Evolutionary conservation across 2,797 vertebrate species (phyloP), one percentile per base, ranked within the genome.

Genomic region (Morelia viridis): DNA sequence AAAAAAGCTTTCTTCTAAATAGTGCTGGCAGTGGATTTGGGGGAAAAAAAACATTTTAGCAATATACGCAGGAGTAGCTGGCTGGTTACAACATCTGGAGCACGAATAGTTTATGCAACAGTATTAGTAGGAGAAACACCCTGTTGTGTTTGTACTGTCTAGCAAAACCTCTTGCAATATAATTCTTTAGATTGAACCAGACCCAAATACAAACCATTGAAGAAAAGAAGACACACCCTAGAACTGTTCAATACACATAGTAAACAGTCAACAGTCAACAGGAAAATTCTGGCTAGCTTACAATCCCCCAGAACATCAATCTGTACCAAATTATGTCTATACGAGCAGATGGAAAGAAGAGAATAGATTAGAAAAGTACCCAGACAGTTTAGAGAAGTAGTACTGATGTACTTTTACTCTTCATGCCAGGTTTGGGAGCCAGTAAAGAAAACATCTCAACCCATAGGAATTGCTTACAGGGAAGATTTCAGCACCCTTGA

Each of bases 161-260:
- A 92, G 85, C 80, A 76, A 71, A 71, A 61, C 68, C 89, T 92
- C 85, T 65, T 57, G 68, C 89, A 90, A 65, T 90, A 58, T 65
- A 71, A 90, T 83, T 92, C 68, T 90, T 50, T 53, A 88, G 68
- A 88, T 41, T 90, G 68, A 92, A 65, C 62, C 89, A 88, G 89
- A 90, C 58, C 31, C 92, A 92, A 90, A 87, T n/a, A 87, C 85
- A 92, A 87, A 58, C 50, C 50, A 84, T 64, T 92, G 84, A 88
- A 92, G 71, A 92, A 92, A 92, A 90, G 58, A 89, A 90, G 89
- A 71, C 92, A 90, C 89, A 88, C 92, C 89, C 68, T 90, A 71
- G 85, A 90, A 90, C 56, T 92, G 65, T 90, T 64, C 46, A 83
- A 83, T 83, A 53, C 28, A 90, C 64, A 90, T 53, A 90, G 10